Evolutionary conservation across 2,113 vertebrate species (phyloP).

Genomic region (Vimba vimba): DNA sequence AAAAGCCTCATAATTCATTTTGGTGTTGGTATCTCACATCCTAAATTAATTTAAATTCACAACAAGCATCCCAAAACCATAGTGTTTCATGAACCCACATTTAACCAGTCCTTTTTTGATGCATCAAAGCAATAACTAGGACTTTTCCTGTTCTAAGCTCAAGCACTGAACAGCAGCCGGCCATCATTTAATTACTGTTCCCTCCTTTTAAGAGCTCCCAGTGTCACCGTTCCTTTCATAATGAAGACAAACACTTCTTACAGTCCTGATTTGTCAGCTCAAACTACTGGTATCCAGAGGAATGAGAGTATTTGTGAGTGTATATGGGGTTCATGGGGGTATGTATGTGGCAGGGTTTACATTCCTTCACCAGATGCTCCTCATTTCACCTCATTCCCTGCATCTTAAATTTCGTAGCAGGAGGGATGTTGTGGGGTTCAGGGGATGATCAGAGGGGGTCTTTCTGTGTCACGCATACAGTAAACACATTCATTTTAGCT

Average conservation of each 20-base stretch:
- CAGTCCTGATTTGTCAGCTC: slow-evolving; percentile 31
- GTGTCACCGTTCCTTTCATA: background rate
- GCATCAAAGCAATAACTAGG: background rate
- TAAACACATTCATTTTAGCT: background rate
- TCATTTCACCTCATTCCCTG: slow-evolving; percentile 64
- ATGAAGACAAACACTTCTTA: slow-evolving; percentile 11
- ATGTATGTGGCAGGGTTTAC: slow-evolving; percentile 26
- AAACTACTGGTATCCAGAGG: background rate
- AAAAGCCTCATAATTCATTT: background rate
- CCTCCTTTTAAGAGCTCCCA: slow-evolving; percentile 2
- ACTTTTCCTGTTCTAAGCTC: background rate
- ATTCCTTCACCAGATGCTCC: slow-evolving; percentile 72
- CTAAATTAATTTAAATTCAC: background rate
- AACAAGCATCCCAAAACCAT: background rate
- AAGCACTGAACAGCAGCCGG: background rate
- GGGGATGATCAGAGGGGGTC: background rate
- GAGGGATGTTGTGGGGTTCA: slow-evolving; percentile 5
- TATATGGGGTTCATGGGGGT: slow-evolving; percentile 11
- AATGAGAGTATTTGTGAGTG: slow-evolving; percentile 14
- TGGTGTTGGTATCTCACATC: background rate
- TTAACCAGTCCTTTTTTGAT: background rate
- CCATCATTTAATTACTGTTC: slow-evolving; percentile 2
- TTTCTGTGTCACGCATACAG: background rate
- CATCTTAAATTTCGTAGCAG: slow-evolving; percentile 46
- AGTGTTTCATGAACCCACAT: background rate